Evolutionary conservation across 2,888 invertebrate genomes (phyloP), one percentile per base, ranked within the genome.

Genomic region (Entomobrya multifasciata): DNA sequence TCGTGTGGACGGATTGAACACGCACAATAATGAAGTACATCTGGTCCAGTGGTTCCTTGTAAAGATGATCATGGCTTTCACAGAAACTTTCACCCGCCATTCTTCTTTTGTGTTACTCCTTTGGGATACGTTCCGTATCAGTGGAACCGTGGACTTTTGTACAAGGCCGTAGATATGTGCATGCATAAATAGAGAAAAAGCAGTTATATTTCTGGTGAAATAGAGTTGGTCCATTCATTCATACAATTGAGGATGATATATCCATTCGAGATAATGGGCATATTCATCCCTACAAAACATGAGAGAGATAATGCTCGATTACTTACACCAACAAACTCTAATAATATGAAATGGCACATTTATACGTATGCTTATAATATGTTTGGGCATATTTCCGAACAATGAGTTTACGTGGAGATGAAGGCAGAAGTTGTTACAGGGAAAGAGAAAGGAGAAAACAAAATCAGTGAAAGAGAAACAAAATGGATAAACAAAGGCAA

Each of bases 31-130:
- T 36, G 36, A 36, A 36, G 36, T 36, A 36, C 36, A 36, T 36
- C 36, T 36, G 36, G 8, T 11, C 17, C 78, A 60, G 60, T 78
- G n/a, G n/a, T 25, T 25, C 44, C 60, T 78, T 25, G 55, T 76
- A 82, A 17, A 82, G 30, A 82, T 82, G 67, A 85, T 85, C 85
- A 78, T 57, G 78, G 85, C 85, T 85, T 85, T 85, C 85, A 85
- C 85, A 85, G 70, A 78, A 85, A 85, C 85, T 85, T 85, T 84
- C 77, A 84, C 84, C 84, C 84, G 84, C 30, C 77, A 41, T 77
- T 67, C 65, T 41, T 84, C 82, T 82, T 20, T 30, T 80, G 20
- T 62, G 17, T 25, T 62, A 65, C 74, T 84, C 83, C 85, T 70
- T 20, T 60, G 85, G 85, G 85, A 85, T 85, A 41, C 27, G 65